phyloP scores from a whole-genome alignment of 2,797 vertebrate species.

The Distichodus sexfasciatus region DNA sequence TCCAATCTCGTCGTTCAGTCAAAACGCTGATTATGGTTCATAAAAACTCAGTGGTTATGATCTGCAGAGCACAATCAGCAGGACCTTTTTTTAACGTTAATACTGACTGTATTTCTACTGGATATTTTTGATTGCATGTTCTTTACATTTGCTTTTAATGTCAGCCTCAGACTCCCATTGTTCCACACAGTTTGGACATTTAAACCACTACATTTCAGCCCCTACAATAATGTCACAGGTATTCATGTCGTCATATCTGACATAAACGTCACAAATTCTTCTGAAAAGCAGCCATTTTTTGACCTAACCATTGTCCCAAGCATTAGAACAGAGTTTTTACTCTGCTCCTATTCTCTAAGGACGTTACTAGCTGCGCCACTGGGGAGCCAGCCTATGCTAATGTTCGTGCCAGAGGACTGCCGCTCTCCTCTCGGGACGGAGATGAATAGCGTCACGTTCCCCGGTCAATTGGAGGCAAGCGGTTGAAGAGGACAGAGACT shows the following conservation, averaged over 20 bases:
- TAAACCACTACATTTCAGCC: too few species aligned
- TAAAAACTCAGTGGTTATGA: too few species aligned
- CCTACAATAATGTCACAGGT: too few species aligned
- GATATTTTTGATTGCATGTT: not conserved
- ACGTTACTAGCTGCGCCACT: constrained; percentile 2
- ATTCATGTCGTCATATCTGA: too few species aligned
- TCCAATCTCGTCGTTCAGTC: not conserved
- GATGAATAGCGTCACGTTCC: not conserved
- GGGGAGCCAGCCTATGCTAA: constrained; percentile 14
- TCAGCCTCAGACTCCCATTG: too few species aligned
- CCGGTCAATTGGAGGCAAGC: constrained; percentile 42
- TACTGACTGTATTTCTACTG: not conserved
- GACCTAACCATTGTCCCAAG: too few species aligned
- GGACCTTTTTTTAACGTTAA: too few species aligned
- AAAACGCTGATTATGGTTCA: not conserved
- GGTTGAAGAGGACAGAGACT: constrained; percentile 21
- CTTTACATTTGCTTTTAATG: not conserved
- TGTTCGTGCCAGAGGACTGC: constrained; percentile 6
- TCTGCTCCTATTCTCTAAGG: not conserved
- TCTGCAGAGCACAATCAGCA: too few species aligned
- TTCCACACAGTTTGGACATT: too few species aligned
- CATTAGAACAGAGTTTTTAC: constrained; percentile 1
- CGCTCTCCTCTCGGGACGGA: constrained; percentile 9
- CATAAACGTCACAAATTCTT: too few species aligned
- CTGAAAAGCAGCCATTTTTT: too few species aligned